phyloP scores from a whole-genome alignment of 2,113 vertebrate genomes.

The Nothoprocta pentlandii region DNA sequence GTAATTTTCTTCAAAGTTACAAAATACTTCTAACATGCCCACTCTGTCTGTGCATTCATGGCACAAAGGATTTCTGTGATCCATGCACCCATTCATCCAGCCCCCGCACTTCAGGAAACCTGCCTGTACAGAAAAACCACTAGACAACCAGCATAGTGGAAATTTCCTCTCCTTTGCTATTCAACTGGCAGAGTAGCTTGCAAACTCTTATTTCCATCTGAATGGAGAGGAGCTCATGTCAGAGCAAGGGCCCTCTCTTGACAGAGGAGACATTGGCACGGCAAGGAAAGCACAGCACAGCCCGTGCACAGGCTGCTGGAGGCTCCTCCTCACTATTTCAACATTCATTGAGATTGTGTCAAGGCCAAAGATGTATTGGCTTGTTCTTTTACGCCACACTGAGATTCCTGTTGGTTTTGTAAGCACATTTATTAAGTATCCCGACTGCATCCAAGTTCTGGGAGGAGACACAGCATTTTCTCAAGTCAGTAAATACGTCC shows the following conservation, averaged over 20 bases:
- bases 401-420: conserved; percentile 59
- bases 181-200: conserved; percentile 42
- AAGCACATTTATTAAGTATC: conserved; percentile 28
- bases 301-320: not conserved
- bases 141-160: conserved; percentile 76
- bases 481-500: conserved; percentile 38
- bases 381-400: conserved; percentile 28
- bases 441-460: conserved; percentile 29
- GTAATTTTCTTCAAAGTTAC: not conserved
- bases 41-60: not conserved
- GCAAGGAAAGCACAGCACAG: conserved; percentile 27
- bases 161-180: conserved; percentile 81
- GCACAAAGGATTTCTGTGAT: conserved; percentile 10
- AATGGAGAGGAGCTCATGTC: conserved; percentile 70
- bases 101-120: conserved; percentile 46
- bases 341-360: conserved; percentile 45
- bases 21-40: not conserved
- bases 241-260: conserved; percentile 44
- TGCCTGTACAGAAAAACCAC: conserved; percentile 60
- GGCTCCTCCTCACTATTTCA: conserved; percentile 41
- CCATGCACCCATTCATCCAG: conserved; percentile 9
- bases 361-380: conserved; percentile 54
- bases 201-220: conserved; percentile 76
- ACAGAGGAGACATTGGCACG: conserved; percentile 17
- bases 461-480: conserved; percentile 32